Evolutionary conservation across 2,888 invertebrate species (phyloP).

Genomic region (Meghimatium bilineatum): DNA sequence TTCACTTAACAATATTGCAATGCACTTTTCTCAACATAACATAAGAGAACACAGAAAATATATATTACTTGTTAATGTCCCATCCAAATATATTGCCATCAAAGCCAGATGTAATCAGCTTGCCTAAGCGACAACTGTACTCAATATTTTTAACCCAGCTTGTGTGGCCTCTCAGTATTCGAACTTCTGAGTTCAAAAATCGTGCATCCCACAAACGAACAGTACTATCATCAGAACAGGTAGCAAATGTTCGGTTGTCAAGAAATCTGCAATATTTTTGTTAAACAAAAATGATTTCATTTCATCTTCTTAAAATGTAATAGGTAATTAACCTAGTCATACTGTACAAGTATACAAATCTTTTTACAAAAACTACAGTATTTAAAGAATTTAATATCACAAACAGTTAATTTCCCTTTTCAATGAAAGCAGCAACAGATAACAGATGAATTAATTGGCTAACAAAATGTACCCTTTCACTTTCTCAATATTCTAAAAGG

Average conservation of each 20-base stretch:
- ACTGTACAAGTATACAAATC: background rate
- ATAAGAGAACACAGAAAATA: background rate
- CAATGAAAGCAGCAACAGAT: no score
- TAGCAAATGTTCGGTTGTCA: slow-evolving; percentile 90
- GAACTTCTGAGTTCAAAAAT: slow-evolving; percentile 86
- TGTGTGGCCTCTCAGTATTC: slow-evolving; percentile 89
- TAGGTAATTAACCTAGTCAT: background rate
- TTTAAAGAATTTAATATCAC: no score
- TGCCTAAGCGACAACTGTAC: slow-evolving; percentile 88
- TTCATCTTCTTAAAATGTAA: background rate
- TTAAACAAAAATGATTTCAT: background rate
- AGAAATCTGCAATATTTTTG: slow-evolving; percentile 84
- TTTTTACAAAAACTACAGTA: no score
- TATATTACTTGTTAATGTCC: slow-evolving; percentile 89
- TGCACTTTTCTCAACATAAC: no score
- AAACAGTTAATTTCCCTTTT: no score
- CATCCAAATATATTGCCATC: slow-evolving; percentile 95
- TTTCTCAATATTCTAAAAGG: no score
- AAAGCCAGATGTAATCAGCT: slow-evolving; percentile 92
- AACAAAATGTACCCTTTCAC: no score
- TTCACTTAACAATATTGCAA: background rate
- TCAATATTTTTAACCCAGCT: slow-evolving; percentile 98
- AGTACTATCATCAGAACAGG: slow-evolving; percentile 95
- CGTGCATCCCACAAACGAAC: slow-evolving; percentile 96
- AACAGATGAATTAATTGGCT: no score